These are phyloP conservation scores for Sebastolobus altivelis DNA, from an alignment of 2,797 vertebrate species.

Conservation along the genomic window DNA sequence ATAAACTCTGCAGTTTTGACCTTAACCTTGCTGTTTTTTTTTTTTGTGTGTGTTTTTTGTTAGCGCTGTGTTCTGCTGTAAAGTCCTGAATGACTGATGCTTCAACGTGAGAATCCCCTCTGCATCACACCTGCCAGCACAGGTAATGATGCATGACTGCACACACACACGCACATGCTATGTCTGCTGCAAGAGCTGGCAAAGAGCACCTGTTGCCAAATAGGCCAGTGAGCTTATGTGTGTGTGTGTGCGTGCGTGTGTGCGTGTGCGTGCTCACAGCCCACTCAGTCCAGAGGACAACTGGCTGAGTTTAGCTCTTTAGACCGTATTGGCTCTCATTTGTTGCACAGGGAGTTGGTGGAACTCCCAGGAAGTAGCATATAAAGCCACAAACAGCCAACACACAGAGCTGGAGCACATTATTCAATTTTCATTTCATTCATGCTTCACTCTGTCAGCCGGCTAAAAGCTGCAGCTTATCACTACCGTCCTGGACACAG, in stretches of 20 bases:
- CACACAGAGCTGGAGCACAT: conserved; percentile 26
- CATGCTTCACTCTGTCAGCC: conserved; percentile 31
- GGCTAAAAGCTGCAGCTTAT: conserved; percentile 45
- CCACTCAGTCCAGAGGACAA: conserved; percentile 38
- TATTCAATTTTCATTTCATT: conserved; percentile 54
- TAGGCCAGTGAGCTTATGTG: conserved; percentile 7
- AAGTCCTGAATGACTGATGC: conserved; percentile 30
- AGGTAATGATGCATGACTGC: conserved; percentile 55
- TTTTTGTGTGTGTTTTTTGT: background rate
- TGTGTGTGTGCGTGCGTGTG: background rate
- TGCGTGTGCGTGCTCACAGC: background rate
- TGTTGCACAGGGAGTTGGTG: conserved; percentile 43
- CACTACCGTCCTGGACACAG: conserved; percentile 22
- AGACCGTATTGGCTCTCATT: conserved; percentile 39
- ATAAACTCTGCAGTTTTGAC: background rate
- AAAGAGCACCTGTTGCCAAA: conserved; percentile 28
- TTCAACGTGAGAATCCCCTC: conserved; percentile 26
- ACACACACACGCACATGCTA: background rate
- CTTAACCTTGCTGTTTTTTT: background rate
- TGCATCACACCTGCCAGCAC: conserved; percentile 53
- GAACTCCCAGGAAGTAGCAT: conserved; percentile 43
- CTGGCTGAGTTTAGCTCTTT: conserved; percentile 44
- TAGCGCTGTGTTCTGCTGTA: conserved; percentile 13
- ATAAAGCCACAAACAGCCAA: conserved; percentile 38
- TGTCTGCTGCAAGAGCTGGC: background rate